Conservation (phyloP, 1,140 invertebrate species). For the Microplitis demolitor region DNA sequence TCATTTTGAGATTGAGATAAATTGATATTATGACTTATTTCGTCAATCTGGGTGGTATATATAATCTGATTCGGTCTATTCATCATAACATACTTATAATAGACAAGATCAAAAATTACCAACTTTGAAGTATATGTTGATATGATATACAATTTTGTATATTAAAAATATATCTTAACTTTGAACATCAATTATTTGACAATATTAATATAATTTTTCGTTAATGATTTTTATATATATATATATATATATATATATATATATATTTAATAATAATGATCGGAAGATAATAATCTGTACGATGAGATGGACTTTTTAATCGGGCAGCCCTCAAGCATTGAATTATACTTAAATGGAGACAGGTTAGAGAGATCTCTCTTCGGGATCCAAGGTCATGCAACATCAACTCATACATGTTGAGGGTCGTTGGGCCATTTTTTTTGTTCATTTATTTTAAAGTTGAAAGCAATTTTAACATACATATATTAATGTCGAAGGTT, state of each 20-base stretch:
- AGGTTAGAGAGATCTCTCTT: neutral
- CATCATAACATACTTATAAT: too few relatives aligned
- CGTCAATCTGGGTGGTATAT: neutral
- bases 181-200: neutral
- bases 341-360: constrained; percentile 1
- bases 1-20: constrained; percentile 8
- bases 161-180: too few relatives aligned
- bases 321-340: neutral
- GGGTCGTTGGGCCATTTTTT: constrained; percentile 22
- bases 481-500: constrained; percentile 12
- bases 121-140: too few relatives aligned
- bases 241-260: too few relatives aligned
- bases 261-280: neutral
- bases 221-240: neutral
- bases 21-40: constrained; percentile 18
- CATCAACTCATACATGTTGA: neutral
- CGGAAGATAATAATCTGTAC: neutral
- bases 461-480: constrained; percentile 13
- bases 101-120: too few relatives aligned
- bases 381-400: constrained; percentile 8
- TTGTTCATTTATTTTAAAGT: constrained; percentile 3
- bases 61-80: neutral
- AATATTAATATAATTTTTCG: neutral
- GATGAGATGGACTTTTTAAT: neutral
- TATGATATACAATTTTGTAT: too few relatives aligned